Conservation (phyloP, 2,888 invertebrate genomes). For the Himalopsyche japonica region DNA sequence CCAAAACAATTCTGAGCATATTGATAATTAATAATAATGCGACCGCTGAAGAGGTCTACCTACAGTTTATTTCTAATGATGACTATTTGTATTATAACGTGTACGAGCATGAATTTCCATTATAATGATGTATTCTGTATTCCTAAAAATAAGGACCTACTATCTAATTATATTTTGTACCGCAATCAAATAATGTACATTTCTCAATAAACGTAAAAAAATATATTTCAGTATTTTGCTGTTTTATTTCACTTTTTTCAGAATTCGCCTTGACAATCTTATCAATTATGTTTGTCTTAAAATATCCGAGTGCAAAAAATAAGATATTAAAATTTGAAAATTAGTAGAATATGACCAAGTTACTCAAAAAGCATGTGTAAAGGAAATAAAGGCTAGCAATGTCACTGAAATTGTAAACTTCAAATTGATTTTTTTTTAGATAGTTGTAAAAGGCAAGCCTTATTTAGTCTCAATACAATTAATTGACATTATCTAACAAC, state of each 20-base stretch:
- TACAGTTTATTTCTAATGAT: constrained; percentile 57
- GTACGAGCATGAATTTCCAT: constrained; percentile 33
- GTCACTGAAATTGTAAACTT: no score
- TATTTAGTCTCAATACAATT: no score
- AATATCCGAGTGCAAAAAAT: no score
- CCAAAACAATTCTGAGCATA: constrained; percentile 12
- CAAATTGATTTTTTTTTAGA: no score
- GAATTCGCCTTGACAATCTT: no score
- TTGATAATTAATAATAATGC: constrained; percentile 4
- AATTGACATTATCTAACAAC: no score
- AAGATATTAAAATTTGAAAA: no score
- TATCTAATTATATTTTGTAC: constrained; percentile 50
- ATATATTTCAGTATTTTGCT: constrained; percentile 46
- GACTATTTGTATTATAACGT: constrained; percentile 51
- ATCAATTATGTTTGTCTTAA: not conserved
- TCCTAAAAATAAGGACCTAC: constrained; percentile 46
- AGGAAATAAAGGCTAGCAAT: no score
- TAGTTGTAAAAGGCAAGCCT: no score
- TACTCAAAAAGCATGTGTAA: no score
- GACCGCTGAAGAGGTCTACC: constrained; percentile 54
- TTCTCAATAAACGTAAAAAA: constrained; percentile 47
- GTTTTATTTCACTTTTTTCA: constrained; percentile 39
- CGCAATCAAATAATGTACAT: constrained; percentile 47
- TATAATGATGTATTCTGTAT: constrained; percentile 44
- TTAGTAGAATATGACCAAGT: no score